Evolutionary conservation across 1,140 invertebrate species (phyloP).

Genomic region (Pseudobourletiella spinata): DNA sequence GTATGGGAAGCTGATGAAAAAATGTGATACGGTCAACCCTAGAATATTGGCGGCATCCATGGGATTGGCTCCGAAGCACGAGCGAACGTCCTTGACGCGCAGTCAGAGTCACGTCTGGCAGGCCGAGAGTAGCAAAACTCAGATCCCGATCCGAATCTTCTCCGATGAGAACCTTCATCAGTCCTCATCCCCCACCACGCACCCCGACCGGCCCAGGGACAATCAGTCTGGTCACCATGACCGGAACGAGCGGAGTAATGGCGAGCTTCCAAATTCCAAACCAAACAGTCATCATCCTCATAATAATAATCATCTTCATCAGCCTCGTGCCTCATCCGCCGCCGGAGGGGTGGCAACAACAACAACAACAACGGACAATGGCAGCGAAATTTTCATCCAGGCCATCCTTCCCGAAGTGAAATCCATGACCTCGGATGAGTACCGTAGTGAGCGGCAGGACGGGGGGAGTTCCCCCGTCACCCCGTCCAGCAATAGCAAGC

Average conservation of each 20-base stretch:
- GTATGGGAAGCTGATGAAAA: slow-evolving; percentile 15
- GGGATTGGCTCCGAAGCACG: background rate
- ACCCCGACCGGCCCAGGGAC: background rate
- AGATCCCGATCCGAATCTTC: background rate
- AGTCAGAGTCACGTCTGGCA: slow-evolving; percentile 36
- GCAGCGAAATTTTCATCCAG: background rate
- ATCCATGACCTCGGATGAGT: background rate
- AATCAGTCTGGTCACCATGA: background rate
- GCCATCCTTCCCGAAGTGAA: background rate
- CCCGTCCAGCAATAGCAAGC: background rate
- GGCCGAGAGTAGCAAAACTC: slow-evolving; percentile 2
- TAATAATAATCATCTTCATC: too few species aligned
- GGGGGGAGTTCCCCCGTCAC: background rate
- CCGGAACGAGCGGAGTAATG: background rate
- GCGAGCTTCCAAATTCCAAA: background rate
- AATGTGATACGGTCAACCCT: slow-evolving; percentile 25
- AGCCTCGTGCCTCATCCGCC: background rate
- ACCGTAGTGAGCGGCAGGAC: background rate
- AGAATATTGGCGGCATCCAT: background rate
- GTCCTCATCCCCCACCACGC: background rate
- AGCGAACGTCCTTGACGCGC: slow-evolving; percentile 23
- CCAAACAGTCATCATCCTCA: background rate
- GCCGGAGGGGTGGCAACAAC: background rate
- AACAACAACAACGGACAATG: background rate
- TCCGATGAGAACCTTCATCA: slow-evolving; percentile 21